Conservation (phyloP, 2,797 vertebrate species). For the Gobionotothen gibberifrons region DNA sequence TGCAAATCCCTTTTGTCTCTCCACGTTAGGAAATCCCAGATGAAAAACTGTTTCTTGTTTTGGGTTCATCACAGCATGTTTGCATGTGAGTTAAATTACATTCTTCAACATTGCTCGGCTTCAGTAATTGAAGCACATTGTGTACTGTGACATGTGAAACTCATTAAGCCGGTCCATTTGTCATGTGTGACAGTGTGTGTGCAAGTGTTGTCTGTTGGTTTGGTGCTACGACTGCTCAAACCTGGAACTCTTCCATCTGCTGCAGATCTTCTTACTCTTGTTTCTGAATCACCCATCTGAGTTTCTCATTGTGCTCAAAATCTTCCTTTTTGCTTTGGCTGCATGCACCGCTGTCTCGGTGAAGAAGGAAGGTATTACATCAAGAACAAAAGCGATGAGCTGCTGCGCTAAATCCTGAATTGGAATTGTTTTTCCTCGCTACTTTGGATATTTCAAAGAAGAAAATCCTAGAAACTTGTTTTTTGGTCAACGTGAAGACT, state of each 20-base stretch:
- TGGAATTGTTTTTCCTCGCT: conserved; percentile 29
- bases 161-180: conserved; percentile 22
- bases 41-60: conserved; percentile 31
- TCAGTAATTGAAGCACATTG: conserved; percentile 6
- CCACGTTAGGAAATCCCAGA: conserved; percentile 37
- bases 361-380: conserved; percentile 64
- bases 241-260: conserved; percentile 43
- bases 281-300: conserved; percentile 46
- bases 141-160: conserved; percentile 30
- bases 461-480: conserved; percentile 19
- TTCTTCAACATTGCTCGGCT: conserved; percentile 25
- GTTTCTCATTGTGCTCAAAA: conserved; percentile 52
- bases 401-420: conserved; percentile 54
- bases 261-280: conserved; percentile 33
- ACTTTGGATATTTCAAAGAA: conserved; percentile 30
- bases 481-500: conserved; percentile 21
- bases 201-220: conserved; percentile 14
- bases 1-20: conserved; percentile 38
- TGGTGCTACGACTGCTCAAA: conserved; percentile 19
- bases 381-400: conserved; percentile 56
- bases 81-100: conserved; percentile 20
- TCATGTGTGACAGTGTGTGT: conserved; percentile 34
- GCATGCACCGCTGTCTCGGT: conserved; percentile 36
- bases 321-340: conserved; percentile 55
- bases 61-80: conserved; percentile 21